Evolutionary conservation across 2,888 invertebrate species (phyloP).

Genomic region (Dasypogon diadema): DNA sequence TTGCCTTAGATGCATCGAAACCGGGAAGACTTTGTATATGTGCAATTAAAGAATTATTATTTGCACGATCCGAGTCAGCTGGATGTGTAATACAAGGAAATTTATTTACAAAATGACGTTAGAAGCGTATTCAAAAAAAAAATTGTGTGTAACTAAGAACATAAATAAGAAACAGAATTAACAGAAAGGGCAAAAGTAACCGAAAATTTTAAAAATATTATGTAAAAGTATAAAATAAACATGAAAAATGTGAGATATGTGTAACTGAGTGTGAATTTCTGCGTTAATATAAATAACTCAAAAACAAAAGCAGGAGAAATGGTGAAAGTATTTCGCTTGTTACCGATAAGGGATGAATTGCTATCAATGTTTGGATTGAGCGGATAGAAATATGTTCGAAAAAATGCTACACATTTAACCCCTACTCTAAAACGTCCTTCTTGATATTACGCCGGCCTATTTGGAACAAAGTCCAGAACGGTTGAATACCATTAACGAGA

Average conservation of each 20-base stretch:
- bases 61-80: constrained; percentile 71
- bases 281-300: too few species aligned
- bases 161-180: not conserved
- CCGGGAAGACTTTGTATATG: constrained; percentile 78
- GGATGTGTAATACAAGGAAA: constrained; percentile 53
- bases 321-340: too few species aligned
- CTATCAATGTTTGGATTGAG: too few species aligned
- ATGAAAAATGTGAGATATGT: too few species aligned
- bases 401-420: too few species aligned
- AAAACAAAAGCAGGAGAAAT: too few species aligned
- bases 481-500: too few species aligned
- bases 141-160: not conserved
- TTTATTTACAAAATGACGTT: constrained; percentile 24
- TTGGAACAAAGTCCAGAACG: too few species aligned
- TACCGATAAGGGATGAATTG: too few species aligned
- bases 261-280: not conserved
- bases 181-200: constrained; percentile 3
- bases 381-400: too few species aligned
- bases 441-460: too few species aligned
- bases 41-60: constrained; percentile 78
- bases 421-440: too few species aligned
- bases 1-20: constrained; percentile 78
- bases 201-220: not conserved
- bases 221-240: not conserved
- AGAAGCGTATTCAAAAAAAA: not conserved